phyloP scores from a whole-genome alignment of 2,797 vertebrate species.

The Paedocypris micromegethes region DNA sequence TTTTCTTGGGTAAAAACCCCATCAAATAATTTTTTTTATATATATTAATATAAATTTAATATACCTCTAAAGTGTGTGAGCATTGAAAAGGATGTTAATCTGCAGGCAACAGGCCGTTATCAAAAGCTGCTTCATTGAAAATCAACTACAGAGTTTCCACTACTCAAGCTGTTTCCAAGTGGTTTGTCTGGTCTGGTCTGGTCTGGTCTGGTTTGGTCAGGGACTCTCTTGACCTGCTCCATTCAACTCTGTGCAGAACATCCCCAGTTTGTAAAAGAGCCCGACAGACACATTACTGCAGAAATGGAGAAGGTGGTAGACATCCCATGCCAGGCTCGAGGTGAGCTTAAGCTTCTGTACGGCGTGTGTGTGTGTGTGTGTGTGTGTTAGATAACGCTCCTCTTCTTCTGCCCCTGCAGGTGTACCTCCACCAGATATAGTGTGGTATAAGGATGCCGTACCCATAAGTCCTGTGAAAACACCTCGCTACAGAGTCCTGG shows the following conservation, averaged over 20 bases:
- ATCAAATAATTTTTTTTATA: no score
- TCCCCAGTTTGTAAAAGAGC: constrained; percentile 87
- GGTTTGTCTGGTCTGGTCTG: neutral
- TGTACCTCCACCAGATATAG: constrained; percentile 80
- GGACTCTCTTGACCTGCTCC: neutral
- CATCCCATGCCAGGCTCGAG: constrained; percentile 89
- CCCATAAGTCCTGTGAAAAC: constrained; percentile 79
- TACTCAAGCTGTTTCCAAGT: no score
- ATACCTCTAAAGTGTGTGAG: no score
- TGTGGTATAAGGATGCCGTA: constrained; percentile 93
- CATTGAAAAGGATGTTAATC: no score
- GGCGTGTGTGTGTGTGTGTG: constrained; percentile 9
- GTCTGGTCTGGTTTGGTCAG: constrained; percentile 1
- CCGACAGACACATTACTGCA: constrained; percentile 86
- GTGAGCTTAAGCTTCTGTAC: constrained; percentile 46
- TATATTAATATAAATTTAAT: no score
- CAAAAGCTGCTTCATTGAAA: no score
- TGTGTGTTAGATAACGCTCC: constrained; percentile 25
- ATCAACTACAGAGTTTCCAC: no score
- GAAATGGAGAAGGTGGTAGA: constrained; percentile 98
- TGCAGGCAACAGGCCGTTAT: no score
- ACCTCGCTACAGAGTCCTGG: constrained; percentile 79
- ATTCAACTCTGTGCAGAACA: constrained; percentile 68
- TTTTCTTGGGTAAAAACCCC: no score
- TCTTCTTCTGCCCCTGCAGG: constrained; percentile 63